A percentile compares a stretch with the other conserved stretches of the same genome.
phyloP scores from a whole-genome alignment of 1,140 invertebrate genomes.

The Mizuhopecten yessoensis region DNA sequence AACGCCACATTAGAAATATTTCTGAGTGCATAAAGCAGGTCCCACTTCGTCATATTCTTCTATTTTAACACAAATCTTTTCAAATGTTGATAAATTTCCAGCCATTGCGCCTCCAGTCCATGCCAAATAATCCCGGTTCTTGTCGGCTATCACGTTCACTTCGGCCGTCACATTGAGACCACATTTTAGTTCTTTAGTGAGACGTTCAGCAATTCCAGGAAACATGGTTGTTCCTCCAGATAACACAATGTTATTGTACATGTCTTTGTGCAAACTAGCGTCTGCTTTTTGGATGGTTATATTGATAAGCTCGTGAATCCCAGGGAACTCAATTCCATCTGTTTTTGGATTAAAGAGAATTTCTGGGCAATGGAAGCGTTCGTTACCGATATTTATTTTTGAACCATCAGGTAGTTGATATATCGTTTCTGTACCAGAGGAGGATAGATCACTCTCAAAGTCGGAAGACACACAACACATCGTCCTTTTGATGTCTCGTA shows the following conservation, averaged over 20 bases:
- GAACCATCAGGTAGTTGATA: not conserved
- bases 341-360: not conserved
- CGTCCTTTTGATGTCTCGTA: not conserved
- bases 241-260: not conserved
- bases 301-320: not conserved
- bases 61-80: not conserved
- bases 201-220: not conserved
- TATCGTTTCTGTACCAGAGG: not conserved
- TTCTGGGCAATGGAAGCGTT: not conserved
- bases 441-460: not conserved
- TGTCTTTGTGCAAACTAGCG: not conserved
- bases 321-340: not conserved
- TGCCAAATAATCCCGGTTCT: not conserved
- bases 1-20: slow-evolving; percentile 13
- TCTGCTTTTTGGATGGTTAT: not conserved
- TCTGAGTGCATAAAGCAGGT: not conserved
- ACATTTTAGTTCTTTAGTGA: not conserved
- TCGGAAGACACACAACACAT: not conserved
- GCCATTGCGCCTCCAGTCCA: not conserved
- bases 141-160: not conserved
- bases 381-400: not conserved
- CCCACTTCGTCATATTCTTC: slow-evolving; percentile 15
- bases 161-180: not conserved
- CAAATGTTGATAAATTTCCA: not conserved
- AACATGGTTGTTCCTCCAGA: not conserved